Conservation (phyloP, 2,888 invertebrate species). For the Rhodophaea formosa region DNA sequence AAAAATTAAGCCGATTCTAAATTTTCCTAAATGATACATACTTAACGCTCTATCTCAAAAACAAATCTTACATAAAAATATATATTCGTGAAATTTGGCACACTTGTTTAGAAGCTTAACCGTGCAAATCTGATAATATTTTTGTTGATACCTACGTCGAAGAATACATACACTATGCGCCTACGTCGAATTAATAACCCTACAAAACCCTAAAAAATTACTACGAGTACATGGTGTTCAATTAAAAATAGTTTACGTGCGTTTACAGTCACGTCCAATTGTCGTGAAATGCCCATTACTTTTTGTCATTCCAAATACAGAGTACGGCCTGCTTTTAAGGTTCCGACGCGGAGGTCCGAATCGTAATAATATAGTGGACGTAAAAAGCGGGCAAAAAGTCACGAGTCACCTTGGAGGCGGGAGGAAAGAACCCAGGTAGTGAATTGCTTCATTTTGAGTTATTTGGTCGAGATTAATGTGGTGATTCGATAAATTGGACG, state of each 20-base stretch:
- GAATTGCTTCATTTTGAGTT: conserved; percentile 73
- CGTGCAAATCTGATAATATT: no score
- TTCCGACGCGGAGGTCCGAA: conserved; percentile 68
- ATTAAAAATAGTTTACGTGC: conserved; percentile 11
- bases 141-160: no score
- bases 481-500: conserved; percentile 49
- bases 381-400: conserved; percentile 69
- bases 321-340: conserved; percentile 24
- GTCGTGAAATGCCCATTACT: conserved; percentile 12
- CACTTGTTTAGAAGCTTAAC: no score
- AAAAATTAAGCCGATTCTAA: no score
- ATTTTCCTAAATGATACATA: no score
- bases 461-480: conserved; percentile 46
- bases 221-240: no score
- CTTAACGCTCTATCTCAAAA: no score
- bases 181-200: no score
- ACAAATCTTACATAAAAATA: no score
- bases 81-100: no score
- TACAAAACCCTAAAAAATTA: no score
- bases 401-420: conserved; percentile 71
- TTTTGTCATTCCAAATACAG: conserved; percentile 14
- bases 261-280: conserved; percentile 11
- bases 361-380: conserved; percentile 59
- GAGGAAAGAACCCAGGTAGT: conserved; percentile 77
- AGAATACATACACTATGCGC: no score